Percentiles rank a stretch among this genome's conserved stretches.
phyloP scores from a whole-genome alignment of 2,888 invertebrate species.

The Athetis lepigone region DNA sequence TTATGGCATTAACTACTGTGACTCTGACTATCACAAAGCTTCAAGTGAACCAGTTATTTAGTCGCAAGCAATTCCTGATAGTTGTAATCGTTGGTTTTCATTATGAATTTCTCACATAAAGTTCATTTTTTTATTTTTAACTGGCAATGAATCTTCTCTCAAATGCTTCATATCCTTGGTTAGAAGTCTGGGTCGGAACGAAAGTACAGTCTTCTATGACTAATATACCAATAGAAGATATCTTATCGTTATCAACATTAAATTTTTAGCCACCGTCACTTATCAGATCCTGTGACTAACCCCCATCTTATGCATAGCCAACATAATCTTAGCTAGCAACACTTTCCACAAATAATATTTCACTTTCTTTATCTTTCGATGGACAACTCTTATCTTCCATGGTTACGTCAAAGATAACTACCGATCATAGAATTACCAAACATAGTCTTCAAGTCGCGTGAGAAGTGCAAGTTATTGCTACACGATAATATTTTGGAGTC shows the following conservation, averaged over 20 bases:
- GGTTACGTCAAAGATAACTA: conserved; percentile 59
- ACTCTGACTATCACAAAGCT: too few relatives aligned
- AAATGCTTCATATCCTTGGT: neutral
- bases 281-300: conserved; percentile 20
- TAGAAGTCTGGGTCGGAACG: neutral
- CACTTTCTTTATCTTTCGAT: conserved; percentile 44
- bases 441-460: conserved; percentile 61
- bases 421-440: conserved; percentile 46
- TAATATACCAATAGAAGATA: neutral
- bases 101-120: too few relatives aligned
- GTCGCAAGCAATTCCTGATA: too few relatives aligned
- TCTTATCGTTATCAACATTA: conserved; percentile 19
- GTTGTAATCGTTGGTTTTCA: too few relatives aligned
- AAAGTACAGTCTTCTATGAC: conserved; percentile 10
- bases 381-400: conserved; percentile 47
- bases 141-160: neutral
- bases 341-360: conserved; percentile 39
- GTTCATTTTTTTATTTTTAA: too few relatives aligned
- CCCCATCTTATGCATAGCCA: conserved; percentile 30
- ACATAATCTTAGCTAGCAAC: conserved; percentile 20
- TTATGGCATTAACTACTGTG: too few relatives aligned
- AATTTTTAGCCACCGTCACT: conserved; percentile 4
- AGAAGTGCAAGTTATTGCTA: conserved; percentile 53
- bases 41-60: neutral
- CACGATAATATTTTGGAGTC: conserved; percentile 32